Evolutionary conservation across 1,140 invertebrate genomes (phyloP), one percentile per base, ranked within the genome.

Genomic region (Ceratina australensis): DNA sequence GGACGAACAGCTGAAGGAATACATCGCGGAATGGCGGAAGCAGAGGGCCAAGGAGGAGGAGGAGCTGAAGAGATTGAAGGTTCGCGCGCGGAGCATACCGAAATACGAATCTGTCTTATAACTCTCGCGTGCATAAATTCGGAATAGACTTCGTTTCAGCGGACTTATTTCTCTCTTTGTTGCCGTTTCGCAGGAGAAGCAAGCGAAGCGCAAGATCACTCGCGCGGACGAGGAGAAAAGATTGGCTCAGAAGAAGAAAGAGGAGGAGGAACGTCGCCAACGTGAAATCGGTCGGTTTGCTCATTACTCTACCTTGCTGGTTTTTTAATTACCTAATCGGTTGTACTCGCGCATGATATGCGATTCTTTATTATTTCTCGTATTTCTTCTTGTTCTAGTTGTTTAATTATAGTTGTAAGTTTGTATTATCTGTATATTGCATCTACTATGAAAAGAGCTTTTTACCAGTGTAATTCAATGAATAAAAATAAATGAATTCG

Each of bases 11-110:
- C 94, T 98, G 88, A 97, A 97, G 93, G 97, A 98, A 93, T 98
- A 98, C 94, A 98, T 98, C 92, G 95, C 96, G 91, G 97, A 98
- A 96, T 98, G 97, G 96, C 95, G 97, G 90, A 98, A 98, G 94
- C 97, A 98, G 90, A 94, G 97, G 88, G 93, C 96, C 93, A 98
- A 98, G 95, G 98, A 98, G 92, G 97, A 98, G 91, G 97, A 98
- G 87, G 97, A 98, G 89, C 95, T 98, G 88, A 97, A 97, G 93
- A 96, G 95, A 89, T 95, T 98, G 90, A 98, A 98, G 93, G 91
- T 88, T 81, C 66, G 72, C 72, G 54, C n/a, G n/a, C 24, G 22
- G 47, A 26, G 2, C 12, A 3, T 10, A 42, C 52, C n/a, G 3
- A 8, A n/a, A 10, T 8, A n/a, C 47, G 8, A 0, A 4, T 15